Conservation (phyloP, 2,888 invertebrate species). For the Nomada hirtipes region DNA sequence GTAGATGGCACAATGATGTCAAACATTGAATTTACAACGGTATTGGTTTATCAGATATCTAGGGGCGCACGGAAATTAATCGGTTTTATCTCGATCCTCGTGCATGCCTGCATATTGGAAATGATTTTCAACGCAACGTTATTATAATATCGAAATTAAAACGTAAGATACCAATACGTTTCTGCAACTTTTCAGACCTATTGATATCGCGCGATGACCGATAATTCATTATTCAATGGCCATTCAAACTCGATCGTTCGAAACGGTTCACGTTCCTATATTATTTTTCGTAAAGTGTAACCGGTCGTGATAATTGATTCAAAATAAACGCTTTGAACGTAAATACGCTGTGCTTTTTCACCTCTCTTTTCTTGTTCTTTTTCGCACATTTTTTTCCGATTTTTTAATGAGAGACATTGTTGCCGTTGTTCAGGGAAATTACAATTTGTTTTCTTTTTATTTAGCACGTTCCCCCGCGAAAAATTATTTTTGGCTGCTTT, state of each 20-base stretch:
- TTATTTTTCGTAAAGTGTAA: not conserved
- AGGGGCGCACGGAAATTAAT: constrained; percentile 37
- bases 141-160: not conserved
- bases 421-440: not conserved
- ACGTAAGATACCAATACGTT: not conserved
- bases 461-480: not conserved
- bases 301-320: not conserved
- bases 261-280: too few relatives aligned
- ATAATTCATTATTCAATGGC: not conserved
- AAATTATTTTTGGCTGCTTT: constrained; percentile 20
- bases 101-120: not conserved
- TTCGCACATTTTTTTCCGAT: too few relatives aligned
- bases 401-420: not conserved
- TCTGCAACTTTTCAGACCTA: not conserved
- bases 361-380: not conserved
- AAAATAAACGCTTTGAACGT: not conserved
- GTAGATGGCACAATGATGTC: constrained; percentile 11
- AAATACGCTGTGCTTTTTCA: not conserved
- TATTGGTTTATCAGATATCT: constrained; percentile 48
- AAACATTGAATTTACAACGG: constrained; percentile 44
- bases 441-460: not conserved
- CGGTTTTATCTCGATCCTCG: constrained; percentile 37
- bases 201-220: not conserved
- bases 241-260: not conserved
- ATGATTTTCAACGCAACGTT: constrained; percentile 35